Evolutionary conservation across 1,140 invertebrate species (phyloP), one percentile per base, ranked within the genome.

Genomic region (Mylabris phalerata): DNA sequence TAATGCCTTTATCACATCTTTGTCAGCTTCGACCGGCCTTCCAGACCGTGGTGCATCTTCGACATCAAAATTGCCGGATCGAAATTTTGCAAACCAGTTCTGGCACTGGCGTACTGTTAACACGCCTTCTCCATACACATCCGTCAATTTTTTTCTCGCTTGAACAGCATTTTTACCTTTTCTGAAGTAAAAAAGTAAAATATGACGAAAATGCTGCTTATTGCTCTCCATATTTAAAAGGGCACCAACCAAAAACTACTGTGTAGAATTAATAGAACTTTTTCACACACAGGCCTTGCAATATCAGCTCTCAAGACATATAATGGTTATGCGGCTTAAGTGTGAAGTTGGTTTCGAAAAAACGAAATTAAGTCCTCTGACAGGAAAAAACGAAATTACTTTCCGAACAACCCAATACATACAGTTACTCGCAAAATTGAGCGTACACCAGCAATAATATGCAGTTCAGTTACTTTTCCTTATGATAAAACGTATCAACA

Each of bases 361-460:
- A 48, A 26, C 19, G 19, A 1, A 48, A 48, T 48, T 48, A 1
- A 48, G 10, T 48, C 46, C 11, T 48, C 46, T 48, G 46, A 11
- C 25, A 27, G 25, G 25, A 48, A 48, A 48, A 48, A 24, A 48
- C 46, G 25, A 48, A 48, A 48, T 48, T 48, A 48, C 46, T 48
- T 48, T 48, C 46, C 46, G 46, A 48, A 48, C 46, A 48, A 48
- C 25, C 46, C n/a, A 13, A 44, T 44, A 49, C n/a, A n/a, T n/a
- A n/a, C n/a, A n/a, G n/a, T n/a, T n/a, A n/a, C n/a, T n/a, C n/a
- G n/a, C n/a, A n/a, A n/a, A n/a, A n/a, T n/a, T n/a, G n/a, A n/a
- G n/a, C n/a, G n/a, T n/a, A n/a, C n/a, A n/a, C n/a, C n/a, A n/a
- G n/a, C n/a, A n/a, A n/a, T n/a, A n/a, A n/a, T n/a, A n/a, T n/a